phyloP scores from a whole-genome alignment of 2,888 invertebrate species.

The Crematogaster levior region DNA sequence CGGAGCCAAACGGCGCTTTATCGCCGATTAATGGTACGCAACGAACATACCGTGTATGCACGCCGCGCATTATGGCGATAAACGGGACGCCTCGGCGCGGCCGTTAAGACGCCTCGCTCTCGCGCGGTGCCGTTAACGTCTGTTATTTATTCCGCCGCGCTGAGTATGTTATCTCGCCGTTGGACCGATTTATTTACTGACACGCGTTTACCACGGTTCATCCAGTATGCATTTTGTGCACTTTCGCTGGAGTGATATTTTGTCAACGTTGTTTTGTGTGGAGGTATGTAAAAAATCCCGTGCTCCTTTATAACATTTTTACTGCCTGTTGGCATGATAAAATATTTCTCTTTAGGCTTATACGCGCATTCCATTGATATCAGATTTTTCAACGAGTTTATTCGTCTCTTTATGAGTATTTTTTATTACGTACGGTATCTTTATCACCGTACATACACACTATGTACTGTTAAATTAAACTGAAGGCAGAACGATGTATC shows the following conservation, averaged over 20 bases:
- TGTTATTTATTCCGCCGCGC: slow-evolving; percentile 49
- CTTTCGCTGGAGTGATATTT: slow-evolving; percentile 14
- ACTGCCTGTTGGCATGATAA: not conserved
- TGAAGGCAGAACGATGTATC: too few species aligned
- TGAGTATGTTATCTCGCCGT: slow-evolving; percentile 35
- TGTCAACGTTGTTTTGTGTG: not conserved
- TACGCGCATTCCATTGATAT: not conserved
- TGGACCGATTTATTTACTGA: slow-evolving; percentile 32
- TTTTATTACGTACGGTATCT: not conserved
- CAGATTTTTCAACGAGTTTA: not conserved
- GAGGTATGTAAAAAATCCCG: not conserved
- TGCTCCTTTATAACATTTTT: not conserved
- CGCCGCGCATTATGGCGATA: slow-evolving; percentile 66
- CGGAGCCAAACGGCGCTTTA: slow-evolving; percentile 64
- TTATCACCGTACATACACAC: too few species aligned
- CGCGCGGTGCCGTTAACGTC: slow-evolving; percentile 45
- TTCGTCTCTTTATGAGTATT: not conserved
- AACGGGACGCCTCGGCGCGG: slow-evolving; percentile 51
- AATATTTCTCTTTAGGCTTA: not conserved
- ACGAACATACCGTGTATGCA: slow-evolving; percentile 47
- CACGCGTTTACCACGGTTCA: slow-evolving; percentile 8
- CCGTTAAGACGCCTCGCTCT: slow-evolving; percentile 60
- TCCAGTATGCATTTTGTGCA: slow-evolving; percentile 10
- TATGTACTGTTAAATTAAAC: slow-evolving; percentile 5
- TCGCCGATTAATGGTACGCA: slow-evolving; percentile 74